Evolutionary conservation across 2,888 invertebrate species (phyloP).

Genomic region (Leucoma salicis): DNA sequence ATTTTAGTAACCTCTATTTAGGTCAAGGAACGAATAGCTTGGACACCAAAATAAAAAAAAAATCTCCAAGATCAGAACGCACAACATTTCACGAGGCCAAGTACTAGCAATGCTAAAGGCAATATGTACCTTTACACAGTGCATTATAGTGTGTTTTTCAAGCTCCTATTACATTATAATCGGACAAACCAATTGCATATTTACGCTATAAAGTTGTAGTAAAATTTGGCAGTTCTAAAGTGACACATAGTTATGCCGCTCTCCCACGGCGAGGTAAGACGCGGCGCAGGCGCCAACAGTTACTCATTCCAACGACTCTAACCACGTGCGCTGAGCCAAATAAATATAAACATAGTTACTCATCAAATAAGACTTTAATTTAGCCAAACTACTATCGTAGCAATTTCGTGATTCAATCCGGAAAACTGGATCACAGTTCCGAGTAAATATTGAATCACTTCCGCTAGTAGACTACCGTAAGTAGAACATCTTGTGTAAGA

Average conservation of each 20-base stretch:
- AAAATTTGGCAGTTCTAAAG: constrained; percentile 1
- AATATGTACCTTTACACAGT: no score
- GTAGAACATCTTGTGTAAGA: constrained; percentile 36
- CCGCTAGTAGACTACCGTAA: constrained; percentile 40
- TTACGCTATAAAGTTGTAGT: no score
- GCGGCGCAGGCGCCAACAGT: constrained; percentile 26
- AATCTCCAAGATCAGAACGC: no score
- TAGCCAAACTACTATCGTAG: constrained; percentile 24
- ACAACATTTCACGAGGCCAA: no score
- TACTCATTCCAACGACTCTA: constrained; percentile 20
- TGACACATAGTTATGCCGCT: constrained; percentile 25
- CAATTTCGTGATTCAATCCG: constrained; percentile 54
- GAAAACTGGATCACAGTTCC: constrained; percentile 70
- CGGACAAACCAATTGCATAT: no score
- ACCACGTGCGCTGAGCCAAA: constrained; percentile 21
- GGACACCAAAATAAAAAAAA: no score
- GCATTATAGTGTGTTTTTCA: no score
- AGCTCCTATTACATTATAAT: no score
- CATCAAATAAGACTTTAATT: constrained; percentile 29
- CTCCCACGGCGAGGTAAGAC: constrained; percentile 38
- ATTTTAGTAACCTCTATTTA: no score
- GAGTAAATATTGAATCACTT: constrained; percentile 70
- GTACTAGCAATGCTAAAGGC: no score
- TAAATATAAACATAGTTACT: constrained; percentile 34
- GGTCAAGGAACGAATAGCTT: no score